Evolutionary conservation across 2,797 vertebrate species (phyloP).

Genomic region (Gobio occitaniae): DNA sequence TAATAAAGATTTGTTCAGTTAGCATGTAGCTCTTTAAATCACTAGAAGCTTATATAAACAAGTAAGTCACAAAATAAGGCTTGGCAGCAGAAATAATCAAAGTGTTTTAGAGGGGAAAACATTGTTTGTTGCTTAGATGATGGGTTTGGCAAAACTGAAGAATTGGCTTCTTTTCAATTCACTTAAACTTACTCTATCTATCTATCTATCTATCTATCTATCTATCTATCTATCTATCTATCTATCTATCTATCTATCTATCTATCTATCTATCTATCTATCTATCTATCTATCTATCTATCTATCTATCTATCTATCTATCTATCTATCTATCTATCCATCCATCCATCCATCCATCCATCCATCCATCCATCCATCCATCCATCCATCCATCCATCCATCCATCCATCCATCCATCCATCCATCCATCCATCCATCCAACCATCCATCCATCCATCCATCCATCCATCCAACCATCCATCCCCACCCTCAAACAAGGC

Average conservation of each 20-base stretch:
- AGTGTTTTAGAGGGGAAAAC: constrained; percentile 8
- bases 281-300: too few relatives aligned
- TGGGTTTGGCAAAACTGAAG: not conserved
- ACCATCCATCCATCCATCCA: not conserved
- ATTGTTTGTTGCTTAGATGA: not conserved
- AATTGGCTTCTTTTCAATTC: not conserved
- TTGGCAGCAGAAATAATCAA: constrained; percentile 24
- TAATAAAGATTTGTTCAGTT: constrained; percentile 60
- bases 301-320: too few relatives aligned
- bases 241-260: too few relatives aligned
- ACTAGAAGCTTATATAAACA: constrained; percentile 32
- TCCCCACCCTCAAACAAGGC: not conserved
- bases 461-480: too few relatives aligned
- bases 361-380: too few relatives aligned
- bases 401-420: too few relatives aligned
- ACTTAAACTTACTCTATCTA: too few relatives aligned
- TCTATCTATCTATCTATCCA: not conserved
- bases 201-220: too few relatives aligned
- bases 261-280: not conserved
- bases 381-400: not conserved
- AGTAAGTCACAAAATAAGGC: constrained; percentile 5
- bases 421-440: too few relatives aligned
- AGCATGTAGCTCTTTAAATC: constrained; percentile 38
- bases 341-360: too few relatives aligned
- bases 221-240: too few relatives aligned